phyloP scores from a whole-genome alignment of 2,888 invertebrate species.

The Xanthia togata region DNA sequence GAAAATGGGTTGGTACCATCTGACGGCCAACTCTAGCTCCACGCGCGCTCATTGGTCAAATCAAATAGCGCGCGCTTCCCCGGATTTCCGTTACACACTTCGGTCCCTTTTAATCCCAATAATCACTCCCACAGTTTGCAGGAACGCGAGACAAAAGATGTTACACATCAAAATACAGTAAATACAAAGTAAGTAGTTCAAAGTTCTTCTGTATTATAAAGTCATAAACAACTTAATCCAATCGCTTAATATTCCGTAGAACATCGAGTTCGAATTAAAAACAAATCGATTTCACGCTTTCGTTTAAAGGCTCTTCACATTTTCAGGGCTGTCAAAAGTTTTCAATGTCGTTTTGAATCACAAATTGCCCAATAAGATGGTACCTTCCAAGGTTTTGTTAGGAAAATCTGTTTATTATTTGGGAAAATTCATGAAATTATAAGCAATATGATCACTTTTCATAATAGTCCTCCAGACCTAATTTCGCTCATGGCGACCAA shows the following conservation, averaged over 20 bases:
- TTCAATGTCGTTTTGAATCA: slow-evolving; percentile 34
- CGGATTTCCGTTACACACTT: too few species aligned
- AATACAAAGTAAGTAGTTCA: not conserved
- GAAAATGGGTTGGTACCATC: too few species aligned
- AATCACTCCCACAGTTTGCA: too few species aligned
- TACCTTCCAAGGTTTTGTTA: slow-evolving; percentile 31
- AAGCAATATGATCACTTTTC: not conserved
- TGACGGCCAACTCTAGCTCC: too few species aligned
- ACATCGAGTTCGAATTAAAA: slow-evolving; percentile 30
- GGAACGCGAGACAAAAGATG: too few species aligned
- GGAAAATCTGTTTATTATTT: slow-evolving; percentile 2
- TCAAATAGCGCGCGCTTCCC: too few species aligned
- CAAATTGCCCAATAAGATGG: slow-evolving; percentile 36
- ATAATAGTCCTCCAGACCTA: not conserved
- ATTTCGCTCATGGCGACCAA: too few species aligned
- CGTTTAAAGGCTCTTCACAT: slow-evolving; percentile 22
- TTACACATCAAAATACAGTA: too few species aligned
- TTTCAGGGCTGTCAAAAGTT: slow-evolving; percentile 45
- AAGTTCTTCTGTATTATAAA: not conserved
- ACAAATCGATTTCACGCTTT: slow-evolving; percentile 54
- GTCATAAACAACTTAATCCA: slow-evolving; percentile 23
- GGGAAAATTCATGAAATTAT: not conserved
- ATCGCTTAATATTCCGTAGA: slow-evolving; percentile 23
- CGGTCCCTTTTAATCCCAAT: too few species aligned
- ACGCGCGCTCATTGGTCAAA: too few species aligned